These are phyloP conservation scores for Hydropsyche betteni DNA, from an alignment of 2,888 invertebrate genomes.

Conservation along the genomic window DNA sequence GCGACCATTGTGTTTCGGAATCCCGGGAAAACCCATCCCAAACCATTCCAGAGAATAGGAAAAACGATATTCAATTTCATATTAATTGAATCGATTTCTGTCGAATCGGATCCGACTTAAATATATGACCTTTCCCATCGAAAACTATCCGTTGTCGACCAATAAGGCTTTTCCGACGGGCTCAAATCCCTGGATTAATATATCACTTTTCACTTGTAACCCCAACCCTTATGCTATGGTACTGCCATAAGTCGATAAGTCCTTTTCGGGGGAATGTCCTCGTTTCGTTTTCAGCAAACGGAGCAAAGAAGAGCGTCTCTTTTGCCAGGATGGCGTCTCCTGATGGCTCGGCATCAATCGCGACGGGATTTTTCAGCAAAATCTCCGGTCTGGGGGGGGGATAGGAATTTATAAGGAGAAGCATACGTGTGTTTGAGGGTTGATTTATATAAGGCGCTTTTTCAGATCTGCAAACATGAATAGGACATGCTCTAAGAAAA, in stretches of 20 bases:
- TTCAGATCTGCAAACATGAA: slow-evolving; percentile 6
- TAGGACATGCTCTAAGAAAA: too few species aligned
- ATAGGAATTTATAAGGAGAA: slow-evolving; percentile 12
- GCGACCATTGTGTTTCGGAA: too few species aligned
- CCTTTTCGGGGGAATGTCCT: background rate
- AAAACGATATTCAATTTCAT: background rate
- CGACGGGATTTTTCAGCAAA: slow-evolving; percentile 11
- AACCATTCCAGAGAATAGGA: too few species aligned
- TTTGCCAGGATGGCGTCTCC: background rate
- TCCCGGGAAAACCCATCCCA: too few species aligned
- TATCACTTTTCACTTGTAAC: slow-evolving; percentile 35
- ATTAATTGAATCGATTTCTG: slow-evolving; percentile 11
- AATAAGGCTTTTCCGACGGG: slow-evolving; percentile 26
- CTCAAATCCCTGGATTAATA: slow-evolving; percentile 35
- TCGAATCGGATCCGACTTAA: background rate
- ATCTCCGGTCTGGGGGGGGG: slow-evolving; percentile 2
- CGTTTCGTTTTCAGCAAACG: slow-evolving; percentile 4
- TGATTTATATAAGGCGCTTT: slow-evolving; percentile 19
- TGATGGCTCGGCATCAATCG: slow-evolving; percentile 23
- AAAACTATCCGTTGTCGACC: slow-evolving; percentile 5
- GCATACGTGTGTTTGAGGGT: slow-evolving; percentile 20
- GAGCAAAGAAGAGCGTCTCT: background rate
- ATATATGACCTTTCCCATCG: background rate
- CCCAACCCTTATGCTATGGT: too few species aligned
- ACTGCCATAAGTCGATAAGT: slow-evolving; percentile 29